Base-by-base conservation (phyloP, 2,888 invertebrate species). In the Diarsia brunnea region DNA sequence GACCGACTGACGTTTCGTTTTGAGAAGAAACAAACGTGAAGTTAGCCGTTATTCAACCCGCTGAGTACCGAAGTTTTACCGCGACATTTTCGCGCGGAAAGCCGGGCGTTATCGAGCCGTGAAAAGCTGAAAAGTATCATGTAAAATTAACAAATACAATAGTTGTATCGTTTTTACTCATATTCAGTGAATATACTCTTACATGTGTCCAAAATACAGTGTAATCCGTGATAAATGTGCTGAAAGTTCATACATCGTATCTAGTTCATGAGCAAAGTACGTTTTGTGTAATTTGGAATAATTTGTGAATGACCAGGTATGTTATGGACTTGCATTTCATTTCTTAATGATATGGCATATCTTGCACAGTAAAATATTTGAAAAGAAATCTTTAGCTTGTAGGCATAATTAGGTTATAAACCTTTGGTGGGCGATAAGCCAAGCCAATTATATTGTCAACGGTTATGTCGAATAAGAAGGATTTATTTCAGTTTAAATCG, bases 41-140 rank as follows among this genome's bases (percentile, higher is more conserved):
- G 95, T 92, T 94, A 94, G 95, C 87, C 75, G 82, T 78, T 91
- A 90, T 89, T 93, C 84, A 89, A 89, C 90, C 91, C 92, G 90
- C 90, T 89, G 91, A 91, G 93, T 83, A 91, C 90, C 91, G 88
- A 93, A 93, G 93, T 95, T 95, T 96, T 95, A 95, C 95, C 96
- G 96, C 96, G 96, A 96, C 95, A 96, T 96, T 96, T 96, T 96
- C 96, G 96, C 96, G 96, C 96, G 96, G 96, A 96, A 96, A 95
- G 96, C 96, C 96, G 96, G 96, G 95, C 96, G 95, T 95, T 96
- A 96, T 95, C 93, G 94, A 96, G 95, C 95, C 95, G 95, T 96
- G 95, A 95, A 96, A 96, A 95, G 90, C 93, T 94, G 89, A 93
- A 95, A 95, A 95, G 91, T 92, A 92, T 89, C 90, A 91, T 93